Conservation (phyloP, 2,888 invertebrate species). For the Drosophila emarginata region DNA sequence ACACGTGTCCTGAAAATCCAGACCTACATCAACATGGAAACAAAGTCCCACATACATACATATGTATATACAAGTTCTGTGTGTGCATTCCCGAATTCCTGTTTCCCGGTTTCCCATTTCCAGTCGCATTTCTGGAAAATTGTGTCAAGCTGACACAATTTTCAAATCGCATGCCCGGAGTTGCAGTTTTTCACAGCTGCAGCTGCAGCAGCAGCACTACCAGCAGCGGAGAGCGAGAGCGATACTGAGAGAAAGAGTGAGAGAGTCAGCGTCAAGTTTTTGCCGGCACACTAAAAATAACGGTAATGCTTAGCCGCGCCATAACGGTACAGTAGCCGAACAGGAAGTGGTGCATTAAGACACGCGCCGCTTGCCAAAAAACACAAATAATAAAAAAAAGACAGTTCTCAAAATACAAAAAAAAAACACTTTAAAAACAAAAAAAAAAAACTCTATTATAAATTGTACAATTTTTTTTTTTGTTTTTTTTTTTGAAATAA, state of each 20-base stretch:
- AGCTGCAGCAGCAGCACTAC: constrained; percentile 10
- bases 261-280: constrained; percentile 25
- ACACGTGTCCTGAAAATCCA: constrained; percentile 77
- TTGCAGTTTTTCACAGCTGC: constrained; percentile 59
- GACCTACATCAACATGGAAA: constrained; percentile 79
- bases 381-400: constrained; percentile 19
- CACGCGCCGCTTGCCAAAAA: constrained; percentile 69
- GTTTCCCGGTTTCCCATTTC: constrained; percentile 48
- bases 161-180: constrained; percentile 76
- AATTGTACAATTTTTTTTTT: not conserved
- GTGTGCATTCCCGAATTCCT: constrained; percentile 51
- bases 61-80: constrained; percentile 23
- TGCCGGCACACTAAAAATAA: constrained; percentile 64
- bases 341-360: constrained; percentile 79
- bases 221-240: constrained; percentile 16
- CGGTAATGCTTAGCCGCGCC: constrained; percentile 54
- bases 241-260: constrained; percentile 10
- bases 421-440: constrained; percentile 24
- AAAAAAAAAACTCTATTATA: not conserved
- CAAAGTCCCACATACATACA: constrained; percentile 14
- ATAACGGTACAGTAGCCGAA: constrained; percentile 74
- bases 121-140: constrained; percentile 80
- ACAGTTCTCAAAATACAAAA: constrained; percentile 19
- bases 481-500: not conserved
- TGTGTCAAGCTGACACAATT: constrained; percentile 80